A percentile compares a stretch with the other conserved stretches of the same genome.
Conservation (phyloP, 2,113 vertebrate species). For the Micronycteris hirsuta region DNA sequence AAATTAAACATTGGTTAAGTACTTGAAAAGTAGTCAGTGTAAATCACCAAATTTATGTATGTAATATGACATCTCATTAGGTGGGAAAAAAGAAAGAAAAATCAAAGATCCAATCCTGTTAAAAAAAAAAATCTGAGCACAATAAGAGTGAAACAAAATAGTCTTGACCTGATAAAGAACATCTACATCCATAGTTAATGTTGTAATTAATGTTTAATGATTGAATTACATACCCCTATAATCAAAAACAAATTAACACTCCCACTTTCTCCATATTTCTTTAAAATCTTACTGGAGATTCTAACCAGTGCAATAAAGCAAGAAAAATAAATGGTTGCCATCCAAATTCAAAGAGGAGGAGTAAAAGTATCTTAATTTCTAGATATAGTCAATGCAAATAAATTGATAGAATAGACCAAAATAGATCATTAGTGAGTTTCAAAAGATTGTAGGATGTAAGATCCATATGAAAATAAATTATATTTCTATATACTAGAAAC, state of each 20-base stretch:
- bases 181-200: background rate
- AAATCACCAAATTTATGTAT: background rate
- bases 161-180: background rate
- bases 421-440: background rate
- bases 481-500: background rate
- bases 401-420: background rate
- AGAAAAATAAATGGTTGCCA: background rate
- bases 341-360: background rate
- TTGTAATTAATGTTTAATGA: background rate
- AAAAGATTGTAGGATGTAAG: background rate
- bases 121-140: background rate
- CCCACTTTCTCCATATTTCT: background rate
- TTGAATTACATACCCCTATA: background rate
- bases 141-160: background rate
- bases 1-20: background rate
- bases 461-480: background rate
- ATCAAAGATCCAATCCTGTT: background rate
- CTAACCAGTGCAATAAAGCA: background rate
- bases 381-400: background rate
- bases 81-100: background rate
- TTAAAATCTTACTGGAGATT: background rate
- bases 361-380: background rate
- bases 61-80: background rate
- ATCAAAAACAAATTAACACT: background rate
- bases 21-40: background rate